Conservation (phyloP, 2,888 invertebrate genomes). For the Globia sparganii region DNA sequence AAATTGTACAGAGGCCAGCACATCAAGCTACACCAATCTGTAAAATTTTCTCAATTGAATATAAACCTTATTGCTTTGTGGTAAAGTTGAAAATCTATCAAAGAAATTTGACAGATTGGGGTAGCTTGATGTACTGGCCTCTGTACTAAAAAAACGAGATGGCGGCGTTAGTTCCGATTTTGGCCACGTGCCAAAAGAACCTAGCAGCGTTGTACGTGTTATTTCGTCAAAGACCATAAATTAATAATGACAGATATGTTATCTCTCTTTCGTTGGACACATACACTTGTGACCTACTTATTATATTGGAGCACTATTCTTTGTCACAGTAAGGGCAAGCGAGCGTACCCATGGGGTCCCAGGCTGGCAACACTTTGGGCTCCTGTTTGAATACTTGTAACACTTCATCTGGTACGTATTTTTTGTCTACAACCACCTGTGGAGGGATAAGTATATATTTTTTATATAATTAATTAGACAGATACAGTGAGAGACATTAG, state of each 20-base stretch:
- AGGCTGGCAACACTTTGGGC: conserved; percentile 95
- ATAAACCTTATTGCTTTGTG: too few species aligned
- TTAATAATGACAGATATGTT: conserved; percentile 33
- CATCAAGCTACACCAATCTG: too few species aligned
- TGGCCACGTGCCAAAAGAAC: not conserved
- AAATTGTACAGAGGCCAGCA: not conserved
- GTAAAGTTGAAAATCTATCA: too few species aligned
- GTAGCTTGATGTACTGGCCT: too few species aligned
- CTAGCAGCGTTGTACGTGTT: not conserved
- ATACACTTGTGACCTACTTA: conserved; percentile 16
- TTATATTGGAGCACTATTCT: conserved; percentile 66
- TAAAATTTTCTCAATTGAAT: too few species aligned
- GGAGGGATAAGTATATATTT: not conserved
- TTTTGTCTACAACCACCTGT: conserved; percentile 95
- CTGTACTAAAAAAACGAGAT: not conserved
- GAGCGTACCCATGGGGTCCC: conserved; percentile 98
- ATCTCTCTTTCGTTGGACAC: not conserved
- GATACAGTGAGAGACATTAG: not conserved
- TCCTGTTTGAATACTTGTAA: conserved; percentile 94
- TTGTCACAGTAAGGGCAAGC: conserved; percentile 88
- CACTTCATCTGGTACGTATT: conserved; percentile 93
- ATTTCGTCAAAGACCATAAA: not conserved
- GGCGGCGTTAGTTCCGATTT: not conserved
- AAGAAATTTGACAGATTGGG: too few species aligned
- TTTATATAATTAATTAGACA: too few species aligned